Conservation (phyloP, 2,888 invertebrate species). For the Myathropa florea region DNA sequence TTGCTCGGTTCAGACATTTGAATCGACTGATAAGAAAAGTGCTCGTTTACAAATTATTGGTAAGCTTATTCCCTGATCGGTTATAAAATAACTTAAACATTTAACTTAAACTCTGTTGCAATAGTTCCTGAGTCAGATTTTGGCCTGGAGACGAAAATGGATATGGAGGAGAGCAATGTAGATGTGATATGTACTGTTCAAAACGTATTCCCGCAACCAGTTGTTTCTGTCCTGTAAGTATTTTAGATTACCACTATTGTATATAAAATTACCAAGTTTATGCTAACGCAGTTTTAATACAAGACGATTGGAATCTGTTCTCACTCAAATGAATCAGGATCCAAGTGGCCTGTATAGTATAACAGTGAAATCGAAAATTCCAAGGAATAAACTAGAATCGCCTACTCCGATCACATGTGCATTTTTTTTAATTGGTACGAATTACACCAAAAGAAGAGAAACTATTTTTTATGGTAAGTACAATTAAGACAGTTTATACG, state of each 20-base stretch:
- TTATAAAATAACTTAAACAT: slow-evolving; percentile 72
- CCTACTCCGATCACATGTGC: slow-evolving; percentile 81
- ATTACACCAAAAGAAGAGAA: slow-evolving; percentile 81
- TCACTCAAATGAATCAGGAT: slow-evolving; percentile 79
- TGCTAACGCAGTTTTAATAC: slow-evolving; percentile 76
- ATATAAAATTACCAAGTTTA: not conserved
- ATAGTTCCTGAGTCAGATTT: slow-evolving; percentile 80
- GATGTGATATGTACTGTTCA: slow-evolving; percentile 80
- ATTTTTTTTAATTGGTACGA: slow-evolving; percentile 80
- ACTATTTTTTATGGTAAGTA: slow-evolving; percentile 81
- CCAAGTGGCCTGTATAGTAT: slow-evolving; percentile 80
- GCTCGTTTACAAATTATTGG: slow-evolving; percentile 80
- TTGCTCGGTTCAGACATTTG: slow-evolving; percentile 80
- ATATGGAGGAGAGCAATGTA: slow-evolving; percentile 77
- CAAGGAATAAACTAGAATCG: slow-evolving; percentile 79
- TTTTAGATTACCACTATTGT: not conserved
- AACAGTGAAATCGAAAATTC: slow-evolving; percentile 79
- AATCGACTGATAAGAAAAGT: slow-evolving; percentile 80
- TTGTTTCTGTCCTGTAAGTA: slow-evolving; percentile 79
- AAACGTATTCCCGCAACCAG: slow-evolving; percentile 79
- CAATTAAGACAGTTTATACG: slow-evolving; percentile 74
- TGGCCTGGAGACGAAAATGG: slow-evolving; percentile 79
- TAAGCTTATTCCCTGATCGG: slow-evolving; percentile 71
- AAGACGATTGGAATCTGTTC: slow-evolving; percentile 78
- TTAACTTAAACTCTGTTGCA: not conserved